Evolutionary conservation across 1,140 invertebrate species (phyloP).

Genomic region (Camponotus pennsylvanicus): DNA sequence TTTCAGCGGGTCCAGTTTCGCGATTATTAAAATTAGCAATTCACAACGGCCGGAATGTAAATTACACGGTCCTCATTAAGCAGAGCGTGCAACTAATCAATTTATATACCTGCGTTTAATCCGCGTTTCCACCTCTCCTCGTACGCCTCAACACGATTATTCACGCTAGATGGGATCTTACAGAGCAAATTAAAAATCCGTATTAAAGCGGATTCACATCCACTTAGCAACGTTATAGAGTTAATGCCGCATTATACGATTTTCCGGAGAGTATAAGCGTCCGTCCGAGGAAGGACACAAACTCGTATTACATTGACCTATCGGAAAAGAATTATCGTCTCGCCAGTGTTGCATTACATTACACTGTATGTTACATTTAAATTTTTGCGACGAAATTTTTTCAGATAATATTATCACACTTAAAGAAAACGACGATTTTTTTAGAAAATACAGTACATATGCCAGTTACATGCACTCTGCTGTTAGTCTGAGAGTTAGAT

Average conservation of each 20-base stretch:
- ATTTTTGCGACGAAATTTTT: neutral
- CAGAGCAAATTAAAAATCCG: constrained; percentile 60
- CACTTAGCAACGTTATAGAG: constrained; percentile 38
- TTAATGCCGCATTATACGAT: constrained; percentile 59
- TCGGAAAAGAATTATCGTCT: neutral
- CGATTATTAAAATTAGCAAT: constrained; percentile 66
- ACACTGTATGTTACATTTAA: neutral
- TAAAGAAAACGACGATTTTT: neutral
- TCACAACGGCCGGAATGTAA: constrained; percentile 52
- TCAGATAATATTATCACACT: neutral
- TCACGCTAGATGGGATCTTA: constrained; percentile 62
- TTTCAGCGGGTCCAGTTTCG: constrained; percentile 49
- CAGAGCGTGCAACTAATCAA: constrained; percentile 60
- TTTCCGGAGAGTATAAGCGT: constrained; percentile 13
- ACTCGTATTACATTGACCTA: neutral
- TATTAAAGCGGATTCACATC: constrained; percentile 63
- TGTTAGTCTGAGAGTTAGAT: constrained; percentile 2
- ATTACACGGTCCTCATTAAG: constrained; percentile 62
- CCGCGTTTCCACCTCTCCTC: constrained; percentile 12
- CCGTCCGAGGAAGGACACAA: neutral
- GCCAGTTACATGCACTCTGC: constrained; percentile 9
- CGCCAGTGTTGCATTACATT: neutral
- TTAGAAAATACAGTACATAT: neutral
- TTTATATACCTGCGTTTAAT: constrained; percentile 64
- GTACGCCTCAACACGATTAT: constrained; percentile 54